Evolutionary conservation across 2,888 invertebrate species (phyloP), one percentile per base, ranked within the genome.

Genomic region (Drosophila sordidula): DNA sequence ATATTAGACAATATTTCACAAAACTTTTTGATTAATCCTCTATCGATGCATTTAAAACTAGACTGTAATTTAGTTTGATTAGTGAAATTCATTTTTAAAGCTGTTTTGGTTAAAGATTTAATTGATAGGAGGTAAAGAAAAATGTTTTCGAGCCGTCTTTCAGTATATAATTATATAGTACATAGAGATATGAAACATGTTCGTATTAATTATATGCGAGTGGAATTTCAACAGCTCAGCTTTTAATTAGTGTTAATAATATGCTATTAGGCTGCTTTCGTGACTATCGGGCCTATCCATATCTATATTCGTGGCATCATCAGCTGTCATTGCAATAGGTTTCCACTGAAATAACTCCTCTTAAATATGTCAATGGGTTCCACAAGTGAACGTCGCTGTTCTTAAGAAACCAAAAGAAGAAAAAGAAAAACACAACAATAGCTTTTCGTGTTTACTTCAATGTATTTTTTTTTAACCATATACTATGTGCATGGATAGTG

Each of bases 371-470:
- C 55, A 26, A 46, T 22, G 12, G 44, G 1, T 32, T 45, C 14
- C 9, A 0, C 14, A 14, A 22, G 18, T 38, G 11, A 38, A 26
- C 12, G 14, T 38, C 1, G 1, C 14, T 3, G 9, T 16, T 16
- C 9, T 14, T 16, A 39, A 3, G 11, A 32, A 32, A 11, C 11
- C 32, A 9, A 32, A 11, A 1, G 1, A 8, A 14, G 14, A n/a
- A 14, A 14, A n/a, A 16, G 6, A 14, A 14, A 9, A 1, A 18
- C 18, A 18, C 12, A 58, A 52, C 54, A 54, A 49, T 34, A 38
- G 45, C 36, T 41, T 59, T 59, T 45, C 16, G 32, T 29, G 34
- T 51, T 41, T 42, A 25, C 12, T 9, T 41, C 16, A 16, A 39
- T 16, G 34, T 36, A 16, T 22, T 47, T 12, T 29, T 47, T 45